Percentiles rank a stretch among this genome's conserved stretches.
Conservation (phyloP, 1,140 invertebrate genomes). For the Bombyx mandarina region DNA sequence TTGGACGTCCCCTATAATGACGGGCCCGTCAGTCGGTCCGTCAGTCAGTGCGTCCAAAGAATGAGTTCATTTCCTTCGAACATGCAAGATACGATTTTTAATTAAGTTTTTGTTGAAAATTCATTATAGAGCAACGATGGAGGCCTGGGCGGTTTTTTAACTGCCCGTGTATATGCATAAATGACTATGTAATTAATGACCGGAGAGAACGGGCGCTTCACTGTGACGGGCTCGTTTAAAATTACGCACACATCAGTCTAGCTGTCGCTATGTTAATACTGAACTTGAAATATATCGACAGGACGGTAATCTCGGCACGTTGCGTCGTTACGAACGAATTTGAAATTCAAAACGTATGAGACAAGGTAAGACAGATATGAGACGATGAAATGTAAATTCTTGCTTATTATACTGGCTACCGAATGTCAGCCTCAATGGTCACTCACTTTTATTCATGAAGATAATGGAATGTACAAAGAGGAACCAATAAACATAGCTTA, state of each 20-base stretch:
- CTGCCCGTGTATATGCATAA: slow-evolving; percentile 46
- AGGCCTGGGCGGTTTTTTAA: slow-evolving; percentile 28
- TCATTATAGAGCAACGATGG: slow-evolving; percentile 53
- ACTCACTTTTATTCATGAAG: slow-evolving; percentile 46
- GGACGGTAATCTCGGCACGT: neutral
- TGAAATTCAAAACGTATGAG: slow-evolving; percentile 22
- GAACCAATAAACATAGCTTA: too few species aligned
- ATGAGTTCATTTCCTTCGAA: slow-evolving; percentile 69
- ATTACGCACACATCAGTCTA: slow-evolving; percentile 20
- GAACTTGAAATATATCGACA: slow-evolving; percentile 2
- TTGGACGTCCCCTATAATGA: slow-evolving; percentile 45
- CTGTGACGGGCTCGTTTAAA: slow-evolving; percentile 7
- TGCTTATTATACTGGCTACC: slow-evolving; percentile 36
- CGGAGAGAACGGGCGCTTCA: slow-evolving; percentile 4
- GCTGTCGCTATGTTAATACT: slow-evolving; percentile 4
- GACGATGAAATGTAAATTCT: slow-evolving; percentile 39
- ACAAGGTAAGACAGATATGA: slow-evolving; percentile 14
- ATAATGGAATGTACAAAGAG: slow-evolving; percentile 10
- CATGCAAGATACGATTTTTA: slow-evolving; percentile 66
- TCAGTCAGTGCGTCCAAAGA: slow-evolving; percentile 55
- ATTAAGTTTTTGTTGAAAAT: slow-evolving; percentile 70
- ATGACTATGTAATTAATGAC: slow-evolving; percentile 56
- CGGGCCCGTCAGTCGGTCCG: slow-evolving; percentile 51
- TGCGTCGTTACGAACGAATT: slow-evolving; percentile 6
- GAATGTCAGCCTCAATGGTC: slow-evolving; percentile 35